Base-by-base conservation (phyloP, 2,113 vertebrate species). In the Thinocorus orbignyianus region DNA sequence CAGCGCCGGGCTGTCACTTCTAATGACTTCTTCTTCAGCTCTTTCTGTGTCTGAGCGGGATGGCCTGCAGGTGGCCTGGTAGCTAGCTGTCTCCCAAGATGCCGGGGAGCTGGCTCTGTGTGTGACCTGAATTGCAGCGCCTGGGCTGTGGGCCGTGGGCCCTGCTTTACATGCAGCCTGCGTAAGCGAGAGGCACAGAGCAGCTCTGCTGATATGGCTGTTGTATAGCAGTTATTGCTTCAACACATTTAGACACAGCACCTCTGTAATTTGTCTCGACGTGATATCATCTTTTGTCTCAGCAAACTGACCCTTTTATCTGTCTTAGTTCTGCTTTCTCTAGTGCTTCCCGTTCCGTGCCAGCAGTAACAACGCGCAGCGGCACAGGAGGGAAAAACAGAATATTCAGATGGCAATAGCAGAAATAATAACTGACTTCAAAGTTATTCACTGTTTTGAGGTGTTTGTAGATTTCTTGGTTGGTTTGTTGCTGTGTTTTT, bases 121-220 rank as follows among this genome's bases (percentile, higher is more conserved):
- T 97, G 97, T 94, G 96, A 96, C 96, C 96, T 94, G 98, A 97
- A 97, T 98, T 95, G 91, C 95, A 83, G 97, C 42, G 62, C 76
- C n/a, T 18, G 92, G 68, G 91, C 93, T 95, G 74, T n/a, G 58
- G 92, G 96, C 68, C 64, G 74, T n/a, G 58, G 92, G 96, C 68
- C 64, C 97, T 98, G 98, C 96, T 98, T 98, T 95, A 96, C 98
- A 98, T 98, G 98, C 98, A 97, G 98, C 35, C 10, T 23, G 97
- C 88, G 94, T 98, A 97, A 94, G 97, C 96, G 57, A 97, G 90
- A 97, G 97, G 97, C 97, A 96, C 97, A 85, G 95, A 96, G 95
- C 95, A 96, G 96, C 97, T 95, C 96, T 91, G 96, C 97, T 97
- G 97, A 97, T 97, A 94, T 14, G 95, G 97, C 96, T 97, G 96